Base-by-base conservation (phyloP, 2,888 invertebrate species). In the Amiota mariae region DNA sequence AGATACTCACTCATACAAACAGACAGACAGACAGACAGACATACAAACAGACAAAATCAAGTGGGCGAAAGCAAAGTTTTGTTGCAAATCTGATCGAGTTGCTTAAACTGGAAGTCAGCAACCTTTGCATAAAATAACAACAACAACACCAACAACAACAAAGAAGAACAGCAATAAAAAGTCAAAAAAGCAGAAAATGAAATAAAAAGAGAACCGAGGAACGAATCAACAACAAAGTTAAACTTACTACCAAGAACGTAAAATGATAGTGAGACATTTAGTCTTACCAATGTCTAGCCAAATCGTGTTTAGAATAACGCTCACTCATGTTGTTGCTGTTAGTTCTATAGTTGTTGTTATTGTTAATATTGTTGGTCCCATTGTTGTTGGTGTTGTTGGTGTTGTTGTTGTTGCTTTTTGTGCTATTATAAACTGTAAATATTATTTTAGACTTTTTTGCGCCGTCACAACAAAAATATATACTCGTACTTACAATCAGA, bases 81-180 rank as follows among this genome's bases (percentile, higher is more conserved):
- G 24, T 36, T 63, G 63, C 63, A 61, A 71, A 46, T 57, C 18
- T 20, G 64, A 63, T 63, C 71, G 51, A 51, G 64, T 72, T 72
- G 54, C 64, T 63, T 54, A 64, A 51, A 72, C 36, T 63, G 71
- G 63, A 64, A 72, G 71, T 72, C 71, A 72, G 71, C 71, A 72
- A 72, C 71, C 71, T 72, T 72, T 61, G 47, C 49, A 36, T 15
- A 4, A 48, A 51, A 51, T n/a, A n/a, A 12, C 20, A 59, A 47
- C 59, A 61, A 71, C 18, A 49, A 13, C 59, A 71, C 24, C 10
- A 68, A 68, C 24, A 68, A 36, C 68, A 51, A 68, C 2, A 54
- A 54, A 8, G n/a, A n/a, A 49, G 24, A 68, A 68, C 24, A 68
- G 54, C 68, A 51, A 68, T 0, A 54, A 54, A 8, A 54, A 68